Conservation (phyloP, 2,113 vertebrate genomes). For the Electrona antarctica region DNA sequence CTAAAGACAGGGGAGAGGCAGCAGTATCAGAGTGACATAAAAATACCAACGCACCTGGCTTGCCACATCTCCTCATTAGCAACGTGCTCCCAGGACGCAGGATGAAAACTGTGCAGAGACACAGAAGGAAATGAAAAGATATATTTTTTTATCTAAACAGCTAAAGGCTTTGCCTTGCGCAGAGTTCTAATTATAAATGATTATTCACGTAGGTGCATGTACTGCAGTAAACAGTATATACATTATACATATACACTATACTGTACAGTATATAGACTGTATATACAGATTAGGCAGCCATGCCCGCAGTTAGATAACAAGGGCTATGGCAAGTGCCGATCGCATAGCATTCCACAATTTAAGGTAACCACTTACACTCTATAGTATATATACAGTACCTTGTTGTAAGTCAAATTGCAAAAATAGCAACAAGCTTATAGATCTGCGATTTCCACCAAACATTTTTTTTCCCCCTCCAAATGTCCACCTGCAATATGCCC, state of each 20-base stretch:
- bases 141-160: conserved; percentile 46
- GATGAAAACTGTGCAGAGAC: conserved; percentile 82
- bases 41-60: conserved; percentile 85
- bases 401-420: too few species aligned
- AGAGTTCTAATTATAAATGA: conserved; percentile 64
- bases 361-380: too few species aligned
- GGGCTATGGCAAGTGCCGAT: too few species aligned
- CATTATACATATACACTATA: conserved; percentile 36
- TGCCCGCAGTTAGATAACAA: too few species aligned
- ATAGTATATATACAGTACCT: too few species aligned
- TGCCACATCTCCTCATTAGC: conserved; percentile 99
- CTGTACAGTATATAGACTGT: conserved; percentile 50
- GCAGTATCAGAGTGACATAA: conserved; percentile 9
- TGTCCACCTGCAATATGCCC: too few species aligned
- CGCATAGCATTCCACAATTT: too few species aligned
- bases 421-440: too few species aligned
- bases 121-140: conserved; percentile 13
- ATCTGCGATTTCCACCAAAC: too few species aligned
- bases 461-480: too few species aligned
- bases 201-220: conserved; percentile 64
- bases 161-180: conserved; percentile 45
- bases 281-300: conserved; percentile 23
- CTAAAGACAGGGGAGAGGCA: conserved; percentile 11
- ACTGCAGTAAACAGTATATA: conserved; percentile 53
- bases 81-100: conserved; percentile 93